phyloP scores from a whole-genome alignment of 2,888 invertebrate genomes.

The Apocheima hispidaria region DNA sequence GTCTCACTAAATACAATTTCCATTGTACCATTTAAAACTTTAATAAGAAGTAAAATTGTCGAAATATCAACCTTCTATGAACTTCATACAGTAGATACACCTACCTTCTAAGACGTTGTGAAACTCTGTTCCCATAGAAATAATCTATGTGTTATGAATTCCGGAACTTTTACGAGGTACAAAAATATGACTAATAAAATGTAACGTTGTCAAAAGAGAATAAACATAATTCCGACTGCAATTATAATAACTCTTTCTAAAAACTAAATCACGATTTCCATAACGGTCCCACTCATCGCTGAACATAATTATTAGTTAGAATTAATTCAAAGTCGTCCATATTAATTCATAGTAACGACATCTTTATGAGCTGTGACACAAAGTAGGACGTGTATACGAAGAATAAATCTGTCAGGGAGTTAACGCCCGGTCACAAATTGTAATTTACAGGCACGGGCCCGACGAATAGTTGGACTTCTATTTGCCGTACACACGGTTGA shows the following conservation, averaged over 20 bases:
- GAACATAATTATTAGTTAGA: constrained; percentile 64
- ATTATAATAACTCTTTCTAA: constrained; percentile 41
- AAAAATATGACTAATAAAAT: constrained; percentile 25
- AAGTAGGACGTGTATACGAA: constrained; percentile 76
- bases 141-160: constrained; percentile 9
- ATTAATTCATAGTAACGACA: constrained; percentile 78
- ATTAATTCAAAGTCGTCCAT: constrained; percentile 70
- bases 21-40: no score
- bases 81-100: no score
- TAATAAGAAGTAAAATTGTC: no score
- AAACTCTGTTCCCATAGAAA: constrained; percentile 20
- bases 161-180: constrained; percentile 19
- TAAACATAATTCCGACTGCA: constrained; percentile 24
- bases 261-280: constrained; percentile 46
- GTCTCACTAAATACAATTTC: no score
- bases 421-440: constrained; percentile 79
- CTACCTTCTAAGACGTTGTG: neutral
- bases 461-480: constrained; percentile 58
- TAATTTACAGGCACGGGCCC: constrained; percentile 73
- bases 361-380: constrained; percentile 81
- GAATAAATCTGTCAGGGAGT: constrained; percentile 79
- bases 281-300: constrained; percentile 45
- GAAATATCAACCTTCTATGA: no score
- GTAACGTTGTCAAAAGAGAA: constrained; percentile 18
- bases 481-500: constrained; percentile 34